Conservation (phyloP, 23 tunicate species). For the Clavelina lepadiformis region DNA sequence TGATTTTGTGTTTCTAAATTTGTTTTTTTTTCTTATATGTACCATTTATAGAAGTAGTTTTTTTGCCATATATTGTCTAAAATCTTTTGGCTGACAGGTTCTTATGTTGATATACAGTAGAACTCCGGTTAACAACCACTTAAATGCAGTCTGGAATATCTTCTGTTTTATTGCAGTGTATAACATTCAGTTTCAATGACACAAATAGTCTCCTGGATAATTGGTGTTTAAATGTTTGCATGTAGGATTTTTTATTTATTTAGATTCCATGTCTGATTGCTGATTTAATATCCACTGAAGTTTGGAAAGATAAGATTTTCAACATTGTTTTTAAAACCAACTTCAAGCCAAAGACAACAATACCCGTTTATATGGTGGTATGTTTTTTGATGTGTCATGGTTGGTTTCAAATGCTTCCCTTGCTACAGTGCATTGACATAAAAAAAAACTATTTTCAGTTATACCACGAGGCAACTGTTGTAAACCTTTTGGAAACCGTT, state of each 20-base stretch:
- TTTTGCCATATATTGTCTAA: too few relatives aligned
- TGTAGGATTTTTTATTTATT: neutral
- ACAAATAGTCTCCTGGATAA: neutral
- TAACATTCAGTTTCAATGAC: too few relatives aligned
- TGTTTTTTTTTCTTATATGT: too few relatives aligned
- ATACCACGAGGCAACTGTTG: constrained; percentile 87
- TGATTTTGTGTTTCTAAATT: too few relatives aligned
- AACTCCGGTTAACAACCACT: too few relatives aligned
- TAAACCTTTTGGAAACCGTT: constrained; percentile 85
- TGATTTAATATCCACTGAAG: constrained; percentile 63
- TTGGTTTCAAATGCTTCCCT: too few relatives aligned
- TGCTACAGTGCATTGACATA: neutral
- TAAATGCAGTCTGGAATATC: too few relatives aligned
- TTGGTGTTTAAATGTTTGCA: neutral
- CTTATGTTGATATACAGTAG: too few relatives aligned
- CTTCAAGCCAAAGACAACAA: constrained; percentile 73
- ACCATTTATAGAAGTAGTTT: too few relatives aligned
- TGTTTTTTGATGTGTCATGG: constrained; percentile 3
- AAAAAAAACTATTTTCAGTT: constrained; percentile 28
- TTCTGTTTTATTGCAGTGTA: too few relatives aligned
- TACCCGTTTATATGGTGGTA: constrained; percentile 88
- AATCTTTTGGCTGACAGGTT: too few relatives aligned
- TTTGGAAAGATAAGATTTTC: constrained; percentile 73
- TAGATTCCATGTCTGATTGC: constrained; percentile 46
- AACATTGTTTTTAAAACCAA: constrained; percentile 63